phyloP scores from a whole-genome alignment of 2,888 invertebrate species.

The Zhuqinia jingwanae region DNA sequence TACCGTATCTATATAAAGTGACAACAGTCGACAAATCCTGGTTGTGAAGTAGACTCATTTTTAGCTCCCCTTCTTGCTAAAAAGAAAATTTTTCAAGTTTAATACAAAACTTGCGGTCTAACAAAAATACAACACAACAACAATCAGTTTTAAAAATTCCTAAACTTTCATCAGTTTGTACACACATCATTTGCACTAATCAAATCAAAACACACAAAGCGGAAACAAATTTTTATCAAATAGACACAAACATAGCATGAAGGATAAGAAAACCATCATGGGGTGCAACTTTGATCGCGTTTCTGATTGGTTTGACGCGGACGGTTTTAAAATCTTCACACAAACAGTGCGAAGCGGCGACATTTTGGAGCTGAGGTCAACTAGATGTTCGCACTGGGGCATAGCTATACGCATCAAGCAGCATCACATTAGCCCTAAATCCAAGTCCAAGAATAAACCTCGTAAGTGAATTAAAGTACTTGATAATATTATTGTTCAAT shows the following conservation, averaged over 20 bases:
- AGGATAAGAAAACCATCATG: slow-evolving; percentile 75
- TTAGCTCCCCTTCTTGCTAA: neutral
- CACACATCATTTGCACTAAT: neutral
- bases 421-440: slow-evolving; percentile 83
- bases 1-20: slow-evolving; percentile 31
- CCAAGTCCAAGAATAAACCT: slow-evolving; percentile 81
- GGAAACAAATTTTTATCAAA: neutral
- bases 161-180: slow-evolving; percentile 22
- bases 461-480: slow-evolving; percentile 50
- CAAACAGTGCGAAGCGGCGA: slow-evolving; percentile 88
- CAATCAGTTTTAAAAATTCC: neutral
- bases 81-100: slow-evolving; percentile 17
- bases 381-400: slow-evolving; percentile 85
- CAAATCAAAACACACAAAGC: neutral
- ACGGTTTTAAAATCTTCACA: slow-evolving; percentile 87
- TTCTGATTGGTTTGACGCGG: slow-evolving; percentile 88
- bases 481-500: neutral
- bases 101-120: neutral
- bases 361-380: slow-evolving; percentile 85
- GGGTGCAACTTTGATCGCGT: slow-evolving; percentile 81
- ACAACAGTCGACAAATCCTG: slow-evolving; percentile 56
- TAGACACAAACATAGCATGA: slow-evolving; percentile 62
- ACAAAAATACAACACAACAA: slow-evolving; percentile 10
- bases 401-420: slow-evolving; percentile 86
- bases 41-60: slow-evolving; percentile 48